A percentile compares a stretch with the other conserved stretches of the same genome.
These are phyloP conservation scores for Rhagonycha lutea DNA, from an alignment of 2,888 invertebrate species.

Conservation along the genomic window DNA sequence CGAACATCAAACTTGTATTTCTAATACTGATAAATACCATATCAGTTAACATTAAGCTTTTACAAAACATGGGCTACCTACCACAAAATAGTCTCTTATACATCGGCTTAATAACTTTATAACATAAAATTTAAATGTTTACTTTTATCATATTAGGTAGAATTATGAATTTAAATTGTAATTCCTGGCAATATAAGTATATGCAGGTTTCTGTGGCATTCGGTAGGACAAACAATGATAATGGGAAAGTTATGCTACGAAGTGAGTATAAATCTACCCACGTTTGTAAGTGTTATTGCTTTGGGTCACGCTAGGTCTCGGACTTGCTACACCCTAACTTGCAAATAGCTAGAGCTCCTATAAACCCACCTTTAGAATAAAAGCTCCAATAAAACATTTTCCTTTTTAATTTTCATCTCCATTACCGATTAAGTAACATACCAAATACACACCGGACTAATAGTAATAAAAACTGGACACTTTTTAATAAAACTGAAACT, in stretches of 20 bases:
- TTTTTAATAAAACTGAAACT: not conserved
- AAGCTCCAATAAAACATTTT: not conserved
- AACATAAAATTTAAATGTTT: not conserved
- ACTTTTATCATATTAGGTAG: not conserved
- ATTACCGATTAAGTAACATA: not conserved
- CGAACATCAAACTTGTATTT: not conserved
- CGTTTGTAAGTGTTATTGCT: conserved; percentile 50
- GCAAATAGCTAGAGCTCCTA: conserved; percentile 18
- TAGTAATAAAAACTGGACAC: not conserved
- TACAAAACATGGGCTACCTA: not conserved
- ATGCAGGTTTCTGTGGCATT: conserved; percentile 48
- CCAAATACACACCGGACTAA: not conserved
- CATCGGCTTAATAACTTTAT: not conserved
- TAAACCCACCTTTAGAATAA: conserved; percentile 22
- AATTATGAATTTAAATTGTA: conserved; percentile 21
- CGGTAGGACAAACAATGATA: conserved; percentile 52
- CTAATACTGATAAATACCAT: not conserved
- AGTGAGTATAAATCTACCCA: conserved; percentile 50
- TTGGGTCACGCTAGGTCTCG: conserved; percentile 45
- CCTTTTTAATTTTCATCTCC: not conserved
- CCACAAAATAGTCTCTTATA: not conserved
- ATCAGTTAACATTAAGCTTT: not conserved
- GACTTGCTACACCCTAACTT: conserved; percentile 26
- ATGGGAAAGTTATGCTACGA: conserved; percentile 52
- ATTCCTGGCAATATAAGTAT: conserved; percentile 35